These are phyloP conservation scores for Isichthys henryi DNA, from an alignment of 2,113 vertebrate genomes.

Conservation along the genomic window DNA sequence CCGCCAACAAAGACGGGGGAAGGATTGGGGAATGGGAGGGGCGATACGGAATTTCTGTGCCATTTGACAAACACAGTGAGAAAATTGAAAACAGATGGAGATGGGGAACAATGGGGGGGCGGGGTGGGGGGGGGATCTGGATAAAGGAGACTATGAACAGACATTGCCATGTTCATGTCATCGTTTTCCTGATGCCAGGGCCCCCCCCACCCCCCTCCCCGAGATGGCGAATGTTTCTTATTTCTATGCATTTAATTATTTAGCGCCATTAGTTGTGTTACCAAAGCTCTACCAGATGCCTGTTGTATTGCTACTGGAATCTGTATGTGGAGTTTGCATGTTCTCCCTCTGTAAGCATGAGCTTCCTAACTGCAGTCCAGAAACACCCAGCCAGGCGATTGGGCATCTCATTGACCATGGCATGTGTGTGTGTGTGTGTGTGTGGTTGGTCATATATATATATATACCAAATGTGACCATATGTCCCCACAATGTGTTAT, in stretches of 20 bases:
- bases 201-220: background rate
- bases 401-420: background rate
- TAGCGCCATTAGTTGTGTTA: background rate
- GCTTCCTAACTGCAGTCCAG: background rate
- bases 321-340: background rate
- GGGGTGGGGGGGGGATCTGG: slow-evolving; percentile 22
- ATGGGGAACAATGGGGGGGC: slow-evolving; percentile 26
- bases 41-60: slow-evolving; percentile 59
- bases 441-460: background rate
- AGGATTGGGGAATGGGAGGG: slow-evolving; percentile 1
- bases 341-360: background rate
- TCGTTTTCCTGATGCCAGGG: background rate
- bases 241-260: background rate
- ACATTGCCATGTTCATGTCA: slow-evolving; percentile 5
- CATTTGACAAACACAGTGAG: slow-evolving; percentile 64
- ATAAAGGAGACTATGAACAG: slow-evolving; percentile 34
- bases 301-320: background rate
- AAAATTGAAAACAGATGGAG: slow-evolving; percentile 69
- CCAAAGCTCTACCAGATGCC: background rate
- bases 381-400: background rate
- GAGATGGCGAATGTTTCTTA: background rate
- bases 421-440: background rate
- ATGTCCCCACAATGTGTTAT: background rate
- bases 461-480: background rate
- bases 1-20: slow-evolving; percentile 47